Evolutionary conservation across 1,140 invertebrate genomes (phyloP).

Genomic region (Drosophila arawakana): DNA sequence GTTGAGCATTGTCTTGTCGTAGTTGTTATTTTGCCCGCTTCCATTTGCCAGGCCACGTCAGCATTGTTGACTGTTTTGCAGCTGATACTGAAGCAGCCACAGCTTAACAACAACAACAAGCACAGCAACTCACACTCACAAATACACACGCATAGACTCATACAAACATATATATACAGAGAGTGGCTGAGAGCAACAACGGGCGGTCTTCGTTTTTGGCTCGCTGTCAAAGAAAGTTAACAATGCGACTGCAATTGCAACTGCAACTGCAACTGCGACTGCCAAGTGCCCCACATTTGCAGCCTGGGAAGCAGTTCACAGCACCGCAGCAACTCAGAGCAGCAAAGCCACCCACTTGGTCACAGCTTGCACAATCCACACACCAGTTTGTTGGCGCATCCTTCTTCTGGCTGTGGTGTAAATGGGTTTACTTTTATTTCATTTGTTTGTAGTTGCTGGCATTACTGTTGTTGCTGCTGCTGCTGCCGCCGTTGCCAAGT

Average conservation of each 20-base stretch:
- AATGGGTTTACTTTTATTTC: constrained; percentile 83
- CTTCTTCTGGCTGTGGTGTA: constrained; percentile 64
- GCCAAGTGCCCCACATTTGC: constrained; percentile 80
- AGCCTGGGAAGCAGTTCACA: constrained; percentile 68
- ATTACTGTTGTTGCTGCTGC: constrained; percentile 50
- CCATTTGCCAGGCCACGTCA: constrained; percentile 24
- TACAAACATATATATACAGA: constrained; percentile 8
- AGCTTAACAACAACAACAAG: constrained; percentile 4
- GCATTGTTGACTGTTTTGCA: constrained; percentile 54
- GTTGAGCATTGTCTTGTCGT: constrained; percentile 31
- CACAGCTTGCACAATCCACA: neutral
- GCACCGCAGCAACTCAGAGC: constrained; percentile 30
- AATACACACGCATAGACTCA: constrained; percentile 1
- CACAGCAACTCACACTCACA: constrained; percentile 15
- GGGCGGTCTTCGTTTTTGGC: constrained; percentile 68
- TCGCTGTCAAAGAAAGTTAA: constrained; percentile 80
- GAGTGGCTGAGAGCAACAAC: constrained; percentile 22
- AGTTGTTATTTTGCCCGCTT: constrained; percentile 15
- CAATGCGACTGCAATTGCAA: constrained; percentile 73
- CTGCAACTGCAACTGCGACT: constrained; percentile 59
- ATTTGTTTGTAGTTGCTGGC: constrained; percentile 60
- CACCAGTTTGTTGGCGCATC: constrained; percentile 25
- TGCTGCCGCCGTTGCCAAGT: constrained; percentile 55
- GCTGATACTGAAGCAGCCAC: constrained; percentile 41
- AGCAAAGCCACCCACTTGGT: neutral